Percentiles rank a stretch among this genome's conserved stretches.
phyloP scores from a whole-genome alignment of 2,797 vertebrate species.

The Novumbra hubbsi region DNA sequence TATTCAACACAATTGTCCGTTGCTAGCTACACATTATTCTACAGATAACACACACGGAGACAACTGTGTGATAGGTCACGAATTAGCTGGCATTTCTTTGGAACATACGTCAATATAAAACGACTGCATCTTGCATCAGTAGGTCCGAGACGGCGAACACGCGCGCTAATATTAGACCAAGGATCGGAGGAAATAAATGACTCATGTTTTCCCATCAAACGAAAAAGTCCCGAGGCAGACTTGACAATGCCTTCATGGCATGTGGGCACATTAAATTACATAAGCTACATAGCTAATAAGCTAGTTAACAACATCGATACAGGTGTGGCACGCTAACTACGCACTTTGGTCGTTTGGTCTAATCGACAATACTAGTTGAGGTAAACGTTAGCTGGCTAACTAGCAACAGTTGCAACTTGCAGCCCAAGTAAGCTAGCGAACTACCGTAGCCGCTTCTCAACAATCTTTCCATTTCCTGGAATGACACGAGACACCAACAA shows the following conservation, averaged over 20 bases:
- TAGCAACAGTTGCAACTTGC: not conserved
- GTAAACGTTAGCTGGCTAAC: not conserved
- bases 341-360: not conserved
- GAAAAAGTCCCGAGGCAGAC: not conserved
- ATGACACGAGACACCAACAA: not conserved
- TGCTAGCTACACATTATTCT: constrained; percentile 26
- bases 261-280: not conserved
- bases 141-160: not conserved
- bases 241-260: not conserved
- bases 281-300: not conserved
- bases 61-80: not conserved
- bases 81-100: not conserved
- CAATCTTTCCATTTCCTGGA: not conserved
- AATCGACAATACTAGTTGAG: not conserved
- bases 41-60: not conserved
- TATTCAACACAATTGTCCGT: constrained; percentile 21
- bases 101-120: not conserved
- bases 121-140: not conserved
- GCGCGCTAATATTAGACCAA: not conserved
- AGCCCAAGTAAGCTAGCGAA: constrained; percentile 2
- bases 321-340: not conserved
- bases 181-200: constrained; percentile 19
- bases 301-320: not conserved
- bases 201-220: constrained; percentile 25
- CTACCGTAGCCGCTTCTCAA: not conserved